Conservation (phyloP, 2,797 vertebrate species). For the Lacerta viridis region DNA sequence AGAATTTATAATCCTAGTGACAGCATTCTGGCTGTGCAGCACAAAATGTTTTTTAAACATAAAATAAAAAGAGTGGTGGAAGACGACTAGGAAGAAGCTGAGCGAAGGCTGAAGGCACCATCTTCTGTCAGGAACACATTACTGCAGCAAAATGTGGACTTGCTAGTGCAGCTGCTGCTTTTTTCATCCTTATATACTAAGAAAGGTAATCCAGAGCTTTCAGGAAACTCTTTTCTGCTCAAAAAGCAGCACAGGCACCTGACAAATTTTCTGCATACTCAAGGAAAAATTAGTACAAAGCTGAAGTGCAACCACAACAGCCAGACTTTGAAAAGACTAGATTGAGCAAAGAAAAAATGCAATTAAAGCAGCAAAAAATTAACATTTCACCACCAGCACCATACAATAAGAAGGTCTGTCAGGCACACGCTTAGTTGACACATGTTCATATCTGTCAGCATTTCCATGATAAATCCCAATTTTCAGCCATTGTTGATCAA, state of each 20-base stretch:
- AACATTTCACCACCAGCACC: conserved; percentile 71
- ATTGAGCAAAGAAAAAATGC: conserved; percentile 65
- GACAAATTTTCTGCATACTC: conserved; percentile 60
- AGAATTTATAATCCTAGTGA: conserved; percentile 63
- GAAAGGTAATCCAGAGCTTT: conserved; percentile 10
- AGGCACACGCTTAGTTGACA: conserved; percentile 75
- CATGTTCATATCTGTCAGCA: conserved; percentile 78
- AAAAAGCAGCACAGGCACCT: conserved; percentile 24
- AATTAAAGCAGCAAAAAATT: conserved; percentile 65
- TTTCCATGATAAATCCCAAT: conserved; percentile 80
- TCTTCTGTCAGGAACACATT: conserved; percentile 66
- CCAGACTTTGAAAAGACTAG: conserved; percentile 63
- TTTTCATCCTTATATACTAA: background rate
- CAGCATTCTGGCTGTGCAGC: conserved; percentile 37
- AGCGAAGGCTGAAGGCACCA: conserved; percentile 76
- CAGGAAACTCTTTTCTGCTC: background rate
- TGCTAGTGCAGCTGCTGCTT: background rate
- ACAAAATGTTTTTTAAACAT: background rate
- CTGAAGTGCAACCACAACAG: conserved; percentile 51
- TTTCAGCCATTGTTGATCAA: conserved; percentile 79
- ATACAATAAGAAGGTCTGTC: conserved; percentile 80
- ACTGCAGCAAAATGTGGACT: conserved; percentile 62
- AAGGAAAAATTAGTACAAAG: conserved; percentile 59
- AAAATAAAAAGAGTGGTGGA: background rate
- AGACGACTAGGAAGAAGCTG: background rate